phyloP scores from a whole-genome alignment of 2,113 vertebrate species.

The Tragulus kanchil region DNA sequence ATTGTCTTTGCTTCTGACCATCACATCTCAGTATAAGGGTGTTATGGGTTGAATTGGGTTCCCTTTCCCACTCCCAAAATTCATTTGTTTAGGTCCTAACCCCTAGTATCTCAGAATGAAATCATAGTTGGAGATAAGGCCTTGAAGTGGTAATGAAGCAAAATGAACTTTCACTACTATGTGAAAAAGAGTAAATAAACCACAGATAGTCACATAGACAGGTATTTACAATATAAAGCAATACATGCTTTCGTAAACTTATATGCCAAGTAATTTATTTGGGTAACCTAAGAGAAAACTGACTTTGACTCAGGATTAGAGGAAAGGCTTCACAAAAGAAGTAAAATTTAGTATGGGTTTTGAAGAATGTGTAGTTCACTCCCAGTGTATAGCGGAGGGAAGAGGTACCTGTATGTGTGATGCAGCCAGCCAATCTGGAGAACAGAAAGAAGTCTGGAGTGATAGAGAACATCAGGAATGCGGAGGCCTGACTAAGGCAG shows the following conservation, averaged over 20 bases:
- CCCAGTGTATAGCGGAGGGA: neutral
- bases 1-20: neutral
- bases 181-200: constrained; percentile 36
- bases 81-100: neutral
- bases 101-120: neutral
- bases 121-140: neutral
- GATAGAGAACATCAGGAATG: neutral
- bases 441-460: neutral
- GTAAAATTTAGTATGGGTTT: neutral
- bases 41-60: neutral
- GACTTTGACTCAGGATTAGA: neutral
- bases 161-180: constrained; percentile 9
- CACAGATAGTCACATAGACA: neutral
- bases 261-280: neutral
- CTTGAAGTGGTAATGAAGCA: neutral
- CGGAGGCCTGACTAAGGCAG: neutral
- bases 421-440: neutral
- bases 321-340: neutral
- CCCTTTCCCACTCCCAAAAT: neutral
- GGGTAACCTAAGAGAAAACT: neutral
- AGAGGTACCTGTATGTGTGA: neutral
- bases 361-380: neutral
- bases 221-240: constrained; percentile 18
- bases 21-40: neutral
- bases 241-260: neutral